phyloP scores from a whole-genome alignment of 2,888 invertebrate genomes.

The Ecliptopera silaceata region DNA sequence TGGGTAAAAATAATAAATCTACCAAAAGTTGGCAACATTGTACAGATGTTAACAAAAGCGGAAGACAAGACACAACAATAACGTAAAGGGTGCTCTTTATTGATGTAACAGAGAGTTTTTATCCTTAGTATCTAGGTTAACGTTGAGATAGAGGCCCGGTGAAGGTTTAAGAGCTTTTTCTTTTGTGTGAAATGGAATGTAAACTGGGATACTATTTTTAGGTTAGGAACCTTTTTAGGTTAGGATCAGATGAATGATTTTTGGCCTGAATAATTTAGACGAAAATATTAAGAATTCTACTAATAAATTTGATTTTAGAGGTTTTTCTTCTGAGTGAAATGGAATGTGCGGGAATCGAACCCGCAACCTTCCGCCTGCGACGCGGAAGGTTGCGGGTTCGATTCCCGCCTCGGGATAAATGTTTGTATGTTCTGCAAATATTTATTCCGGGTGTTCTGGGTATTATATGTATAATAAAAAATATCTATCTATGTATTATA shows the following conservation, averaged over 20 bases:
- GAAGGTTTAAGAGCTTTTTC: background rate
- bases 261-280: background rate
- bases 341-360: no score
- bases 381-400: no score
- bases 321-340: no score
- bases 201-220: conserved; percentile 2
- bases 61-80: conserved; percentile 27
- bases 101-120: conserved; percentile 25
- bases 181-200: background rate
- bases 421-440: no score
- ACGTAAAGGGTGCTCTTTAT: conserved; percentile 27
- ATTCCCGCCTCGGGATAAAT: no score
- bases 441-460: no score
- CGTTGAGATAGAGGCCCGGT: conserved; percentile 3
- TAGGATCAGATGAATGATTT: conserved; percentile 3
- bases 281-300: background rate
- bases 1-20: conserved; percentile 25
- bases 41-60: conserved; percentile 29
- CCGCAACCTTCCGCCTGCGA: no score
- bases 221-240: conserved; percentile 1
- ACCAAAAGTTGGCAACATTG: conserved; percentile 11
- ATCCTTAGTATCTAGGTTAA: conserved; percentile 22
- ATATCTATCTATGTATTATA: no score
- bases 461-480: no score
- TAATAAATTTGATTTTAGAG: background rate